These are phyloP conservation scores for Carabus problematicus DNA, from an alignment of 2,888 invertebrate species.

Conservation along the genomic window DNA sequence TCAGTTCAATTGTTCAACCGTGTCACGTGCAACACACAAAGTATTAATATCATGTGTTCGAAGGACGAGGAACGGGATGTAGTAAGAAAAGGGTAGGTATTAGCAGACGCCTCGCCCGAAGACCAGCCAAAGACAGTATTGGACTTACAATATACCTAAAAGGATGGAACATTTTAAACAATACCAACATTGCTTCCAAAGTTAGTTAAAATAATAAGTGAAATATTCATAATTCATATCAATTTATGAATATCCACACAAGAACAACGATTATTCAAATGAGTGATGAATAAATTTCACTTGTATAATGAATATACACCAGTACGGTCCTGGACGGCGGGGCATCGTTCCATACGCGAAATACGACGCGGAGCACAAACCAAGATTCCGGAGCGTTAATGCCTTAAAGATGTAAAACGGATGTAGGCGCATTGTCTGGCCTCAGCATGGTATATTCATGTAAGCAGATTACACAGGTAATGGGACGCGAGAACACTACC, in stretches of 20 bases:
- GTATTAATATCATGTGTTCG: slow-evolving; percentile 26
- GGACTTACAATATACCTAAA: slow-evolving; percentile 5
- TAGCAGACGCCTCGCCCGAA: slow-evolving; percentile 3
- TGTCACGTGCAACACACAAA: slow-evolving; percentile 32
- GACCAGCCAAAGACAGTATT: background rate
- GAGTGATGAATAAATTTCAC: too few species aligned
- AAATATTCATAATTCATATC: background rate
- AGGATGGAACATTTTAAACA: too few species aligned
- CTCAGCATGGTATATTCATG: slow-evolving; percentile 13
- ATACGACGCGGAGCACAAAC: background rate
- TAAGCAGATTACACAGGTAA: slow-evolving; percentile 19
- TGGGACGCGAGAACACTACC: slow-evolving; percentile 7
- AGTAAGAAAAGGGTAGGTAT: too few species aligned
- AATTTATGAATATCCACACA: background rate
- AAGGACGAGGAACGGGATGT: too few species aligned
- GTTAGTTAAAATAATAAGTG: background rate
- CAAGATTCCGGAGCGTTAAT: background rate
- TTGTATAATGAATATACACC: too few species aligned
- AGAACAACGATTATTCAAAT: too few species aligned
- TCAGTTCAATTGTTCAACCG: slow-evolving; percentile 14
- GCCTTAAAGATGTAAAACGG: slow-evolving; percentile 13
- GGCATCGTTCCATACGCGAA: too few species aligned
- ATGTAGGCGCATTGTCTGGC: background rate
- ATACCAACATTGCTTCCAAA: background rate
- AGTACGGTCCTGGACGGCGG: too few species aligned